Evolutionary conservation across 35 echinoderm and acorn worm species (phyloP).

Genomic region (Patiria miniata): DNA sequence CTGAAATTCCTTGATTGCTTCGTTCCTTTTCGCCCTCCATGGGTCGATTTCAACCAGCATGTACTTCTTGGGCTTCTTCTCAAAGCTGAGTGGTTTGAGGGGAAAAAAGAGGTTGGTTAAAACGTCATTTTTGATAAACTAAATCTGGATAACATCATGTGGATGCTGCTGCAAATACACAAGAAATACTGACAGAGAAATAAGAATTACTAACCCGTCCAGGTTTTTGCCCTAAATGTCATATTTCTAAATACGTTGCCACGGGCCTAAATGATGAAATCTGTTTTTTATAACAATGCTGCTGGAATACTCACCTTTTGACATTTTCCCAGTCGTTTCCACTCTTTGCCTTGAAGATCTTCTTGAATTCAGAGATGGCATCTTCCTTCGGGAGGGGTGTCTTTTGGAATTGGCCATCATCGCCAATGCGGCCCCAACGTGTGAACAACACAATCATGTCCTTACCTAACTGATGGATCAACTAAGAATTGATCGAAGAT

Average conservation of each 20-base stretch:
- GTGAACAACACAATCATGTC: constrained; percentile 68
- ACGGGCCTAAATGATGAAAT: no score
- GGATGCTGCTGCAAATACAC: no score
- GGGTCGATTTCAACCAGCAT: constrained; percentile 53
- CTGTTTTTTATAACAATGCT: no score
- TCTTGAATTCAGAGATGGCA: constrained; percentile 87
- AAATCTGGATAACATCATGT: no score
- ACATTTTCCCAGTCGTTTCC: constrained; percentile 86
- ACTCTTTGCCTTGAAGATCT: constrained; percentile 89
- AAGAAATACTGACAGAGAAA: no score
- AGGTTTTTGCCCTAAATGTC: no score
- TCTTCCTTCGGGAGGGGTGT: constrained; percentile 61
- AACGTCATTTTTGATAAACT: no score
- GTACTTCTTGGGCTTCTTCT: constrained; percentile 67
- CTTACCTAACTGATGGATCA: constrained; percentile 68
- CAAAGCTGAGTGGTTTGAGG: constrained; percentile 37
- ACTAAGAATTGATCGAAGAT: background rate
- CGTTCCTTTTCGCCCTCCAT: constrained; percentile 31
- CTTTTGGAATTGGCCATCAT: constrained; percentile 58
- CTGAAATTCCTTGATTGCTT: constrained; percentile 38
- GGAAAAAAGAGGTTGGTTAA: no score
- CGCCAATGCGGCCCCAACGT: constrained; percentile 72
- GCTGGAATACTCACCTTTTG: constrained; percentile 79
- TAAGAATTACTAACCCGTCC: no score
- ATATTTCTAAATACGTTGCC: no score